Evolutionary conservation across 1,140 invertebrate genomes (phyloP).

Genomic region (Neodiprion virginianus): DNA sequence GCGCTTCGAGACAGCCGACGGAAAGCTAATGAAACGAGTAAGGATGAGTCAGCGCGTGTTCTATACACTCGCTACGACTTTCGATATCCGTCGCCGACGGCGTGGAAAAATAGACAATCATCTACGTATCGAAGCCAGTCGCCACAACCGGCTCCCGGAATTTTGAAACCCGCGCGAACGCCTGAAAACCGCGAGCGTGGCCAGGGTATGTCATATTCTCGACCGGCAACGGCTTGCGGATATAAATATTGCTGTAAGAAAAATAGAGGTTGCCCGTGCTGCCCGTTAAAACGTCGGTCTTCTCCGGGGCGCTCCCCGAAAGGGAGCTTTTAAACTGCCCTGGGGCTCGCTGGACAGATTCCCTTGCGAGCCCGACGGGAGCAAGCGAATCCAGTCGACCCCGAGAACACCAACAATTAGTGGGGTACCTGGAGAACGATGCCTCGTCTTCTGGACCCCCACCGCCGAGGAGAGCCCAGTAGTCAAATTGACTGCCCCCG

Average conservation of each 20-base stretch:
- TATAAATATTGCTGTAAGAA: no score
- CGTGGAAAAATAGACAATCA: background rate
- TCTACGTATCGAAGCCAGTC: background rate
- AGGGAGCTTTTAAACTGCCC: background rate
- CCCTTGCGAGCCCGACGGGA: background rate
- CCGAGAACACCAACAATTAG: background rate
- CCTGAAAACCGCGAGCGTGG: no score
- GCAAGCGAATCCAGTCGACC: background rate
- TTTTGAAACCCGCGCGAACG: no score
- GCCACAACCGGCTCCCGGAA: no score
- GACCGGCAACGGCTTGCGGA: no score
- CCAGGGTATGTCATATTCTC: no score
- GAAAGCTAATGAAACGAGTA: background rate
- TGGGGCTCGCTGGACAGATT: background rate
- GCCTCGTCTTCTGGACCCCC: constrained; percentile 15
- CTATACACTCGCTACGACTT: background rate
- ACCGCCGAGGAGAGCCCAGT: constrained; percentile 8
- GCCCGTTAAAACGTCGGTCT: background rate
- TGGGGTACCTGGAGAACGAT: constrained; percentile 9
- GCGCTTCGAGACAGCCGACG: no score
- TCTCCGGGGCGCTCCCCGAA: background rate
- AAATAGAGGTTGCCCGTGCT: background rate
- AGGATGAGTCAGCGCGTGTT: background rate
- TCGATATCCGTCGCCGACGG: background rate
- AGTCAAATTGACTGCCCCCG: constrained; percentile 17